Evolutionary conservation across 2,888 invertebrate genomes (phyloP).

Genomic region (Scelioninae gen. 1): DNA sequence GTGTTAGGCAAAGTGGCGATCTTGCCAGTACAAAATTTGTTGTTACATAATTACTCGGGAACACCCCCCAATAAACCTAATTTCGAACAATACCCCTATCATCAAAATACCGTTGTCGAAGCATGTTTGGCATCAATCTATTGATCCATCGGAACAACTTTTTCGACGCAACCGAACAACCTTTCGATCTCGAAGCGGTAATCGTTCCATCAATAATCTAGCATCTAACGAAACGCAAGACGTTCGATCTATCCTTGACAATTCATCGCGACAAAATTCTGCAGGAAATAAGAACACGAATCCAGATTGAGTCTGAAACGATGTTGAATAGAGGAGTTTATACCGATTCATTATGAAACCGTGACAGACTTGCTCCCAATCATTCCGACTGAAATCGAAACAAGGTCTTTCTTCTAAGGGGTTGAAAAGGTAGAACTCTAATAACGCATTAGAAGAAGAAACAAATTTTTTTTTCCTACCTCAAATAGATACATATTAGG

Average conservation of each 20-base stretch:
- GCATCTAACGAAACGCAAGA: not conserved
- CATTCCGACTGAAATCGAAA: not conserved
- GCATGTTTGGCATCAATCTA: slow-evolving; percentile 52
- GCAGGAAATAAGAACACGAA: not conserved
- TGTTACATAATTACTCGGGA: slow-evolving; percentile 55
- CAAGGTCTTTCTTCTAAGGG: not conserved
- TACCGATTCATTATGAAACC: too few species aligned
- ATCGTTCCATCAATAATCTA: slow-evolving; percentile 41
- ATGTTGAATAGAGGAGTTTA: too few species aligned
- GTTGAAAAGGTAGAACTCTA: not conserved
- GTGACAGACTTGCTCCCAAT: not conserved
- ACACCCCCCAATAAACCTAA: slow-evolving; percentile 43
- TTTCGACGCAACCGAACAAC: slow-evolving; percentile 31
- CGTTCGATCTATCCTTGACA: not conserved
- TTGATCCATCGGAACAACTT: slow-evolving; percentile 58
- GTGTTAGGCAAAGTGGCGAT: not conserved
- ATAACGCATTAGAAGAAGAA: not conserved
- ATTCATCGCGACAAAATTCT: not conserved
- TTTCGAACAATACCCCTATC: slow-evolving; percentile 44
- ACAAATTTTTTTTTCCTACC: slow-evolving; percentile 32
- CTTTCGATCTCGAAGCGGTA: slow-evolving; percentile 35
- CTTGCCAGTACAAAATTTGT: slow-evolving; percentile 1
- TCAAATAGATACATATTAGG: slow-evolving; percentile 50
- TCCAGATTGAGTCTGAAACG: too few species aligned
- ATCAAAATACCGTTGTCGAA: slow-evolving; percentile 39